These are phyloP conservation scores for Lycocerus yunnanus DNA, from an alignment of 2,888 invertebrate species.

Conservation along the genomic window DNA sequence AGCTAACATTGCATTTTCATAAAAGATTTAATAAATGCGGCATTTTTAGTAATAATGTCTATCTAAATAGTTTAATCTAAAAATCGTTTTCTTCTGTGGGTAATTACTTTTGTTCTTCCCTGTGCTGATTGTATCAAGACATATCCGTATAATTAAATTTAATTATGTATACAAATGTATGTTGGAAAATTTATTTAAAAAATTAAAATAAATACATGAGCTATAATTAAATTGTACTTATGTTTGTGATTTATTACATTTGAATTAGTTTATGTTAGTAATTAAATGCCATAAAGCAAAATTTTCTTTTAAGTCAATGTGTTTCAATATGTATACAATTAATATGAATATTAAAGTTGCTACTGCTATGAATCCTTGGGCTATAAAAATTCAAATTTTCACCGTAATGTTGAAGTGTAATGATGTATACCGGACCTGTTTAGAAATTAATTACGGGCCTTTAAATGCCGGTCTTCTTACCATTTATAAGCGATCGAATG, in stretches of 20 bases:
- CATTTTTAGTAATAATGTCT: neutral
- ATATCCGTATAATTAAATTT: conserved; percentile 47
- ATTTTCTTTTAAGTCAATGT: neutral
- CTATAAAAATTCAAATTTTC: neutral
- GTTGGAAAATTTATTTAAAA: conserved; percentile 38
- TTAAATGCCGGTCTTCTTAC: conserved; percentile 1
- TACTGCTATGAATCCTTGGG: neutral
- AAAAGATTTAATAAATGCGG: neutral
- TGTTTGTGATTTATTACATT: conserved; percentile 55
- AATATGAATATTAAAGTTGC: neutral
- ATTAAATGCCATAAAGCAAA: conserved; percentile 14
- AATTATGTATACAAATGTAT: conserved; percentile 45
- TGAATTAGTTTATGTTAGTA: conserved; percentile 52
- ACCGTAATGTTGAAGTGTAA: neutral
- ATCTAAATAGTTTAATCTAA: conserved; percentile 27
- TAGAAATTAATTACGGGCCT: neutral
- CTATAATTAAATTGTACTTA: conserved; percentile 56
- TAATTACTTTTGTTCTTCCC: conserved; percentile 43
- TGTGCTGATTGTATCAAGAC: conserved; percentile 40
- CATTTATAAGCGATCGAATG: conserved; percentile 14
- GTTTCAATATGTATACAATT: neutral
- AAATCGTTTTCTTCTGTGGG: conserved; percentile 39
- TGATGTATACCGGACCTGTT: neutral
- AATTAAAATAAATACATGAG: conserved; percentile 25
- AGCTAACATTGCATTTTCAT: neutral